Conservation (phyloP, 2,113 vertebrate genomes). For the Argyrosomus japonicus region DNA sequence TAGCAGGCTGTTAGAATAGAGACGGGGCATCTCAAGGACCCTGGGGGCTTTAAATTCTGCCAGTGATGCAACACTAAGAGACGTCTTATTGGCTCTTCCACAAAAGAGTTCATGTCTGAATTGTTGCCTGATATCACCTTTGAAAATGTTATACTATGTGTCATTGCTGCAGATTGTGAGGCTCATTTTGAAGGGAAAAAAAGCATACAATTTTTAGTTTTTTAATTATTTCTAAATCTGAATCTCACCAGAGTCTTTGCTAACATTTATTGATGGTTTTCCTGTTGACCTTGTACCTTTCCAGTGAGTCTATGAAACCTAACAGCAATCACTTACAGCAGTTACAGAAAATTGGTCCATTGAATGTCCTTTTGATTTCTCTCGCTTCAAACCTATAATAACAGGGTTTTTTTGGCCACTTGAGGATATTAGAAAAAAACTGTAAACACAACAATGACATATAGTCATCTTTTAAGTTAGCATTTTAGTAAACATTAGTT, state of each 20-base stretch:
- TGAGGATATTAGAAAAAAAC: no score
- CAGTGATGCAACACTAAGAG: conserved; percentile 61
- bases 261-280: neutral
- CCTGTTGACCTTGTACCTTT: neutral
- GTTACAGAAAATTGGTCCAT: no score
- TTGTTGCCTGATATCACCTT: neutral
- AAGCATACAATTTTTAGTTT: neutral
- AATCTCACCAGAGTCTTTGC: neutral
- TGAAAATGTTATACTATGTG: neutral
- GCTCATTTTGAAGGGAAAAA: neutral
- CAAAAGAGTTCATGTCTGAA: conserved; percentile 40
- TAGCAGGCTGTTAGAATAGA: conserved; percentile 74
- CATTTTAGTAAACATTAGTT: neutral
- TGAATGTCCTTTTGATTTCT: neutral
- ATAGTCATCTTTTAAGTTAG: no score
- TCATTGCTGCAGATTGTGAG: neutral
- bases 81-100: conserved; percentile 18
- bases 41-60: conserved; percentile 53
- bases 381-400: neutral
- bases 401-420: neutral
- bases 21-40: conserved; percentile 58
- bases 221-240: neutral
- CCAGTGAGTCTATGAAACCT: neutral
- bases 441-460: no score
- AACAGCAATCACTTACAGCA: no score